Evolutionary conservation across 2,113 vertebrate genomes (phyloP).

Genomic region (Microtus ochrogaster): DNA sequence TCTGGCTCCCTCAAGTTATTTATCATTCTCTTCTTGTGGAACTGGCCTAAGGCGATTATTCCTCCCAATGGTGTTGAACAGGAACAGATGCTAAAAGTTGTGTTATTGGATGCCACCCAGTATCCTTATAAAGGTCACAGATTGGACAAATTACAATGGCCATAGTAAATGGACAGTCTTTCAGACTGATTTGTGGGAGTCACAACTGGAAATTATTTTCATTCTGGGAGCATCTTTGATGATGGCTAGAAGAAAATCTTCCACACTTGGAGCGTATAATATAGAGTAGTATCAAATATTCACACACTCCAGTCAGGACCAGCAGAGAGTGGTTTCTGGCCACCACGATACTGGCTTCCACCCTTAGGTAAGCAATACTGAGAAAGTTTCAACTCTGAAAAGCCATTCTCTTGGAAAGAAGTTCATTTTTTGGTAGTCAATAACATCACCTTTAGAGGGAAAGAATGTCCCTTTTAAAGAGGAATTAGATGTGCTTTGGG

Average conservation of each 20-base stretch:
- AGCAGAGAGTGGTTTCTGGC: slow-evolving; percentile 89
- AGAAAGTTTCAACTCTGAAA: slow-evolving; percentile 91
- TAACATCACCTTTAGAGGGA: slow-evolving; percentile 90
- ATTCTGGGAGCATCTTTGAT: slow-evolving; percentile 95
- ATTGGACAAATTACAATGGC: slow-evolving; percentile 95
- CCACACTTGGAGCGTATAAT: slow-evolving; percentile 92
- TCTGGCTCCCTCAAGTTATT: background rate
- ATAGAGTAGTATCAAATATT: slow-evolving; percentile 92
- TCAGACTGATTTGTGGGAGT: slow-evolving; percentile 92
- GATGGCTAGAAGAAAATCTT: slow-evolving; percentile 96
- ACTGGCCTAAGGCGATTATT: slow-evolving; percentile 88
- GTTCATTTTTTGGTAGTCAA: slow-evolving; percentile 94
- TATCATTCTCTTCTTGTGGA: slow-evolving; percentile 86
- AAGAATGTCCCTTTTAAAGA: slow-evolving; percentile 90
- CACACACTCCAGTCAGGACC: slow-evolving; percentile 84
- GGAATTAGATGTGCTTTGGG: slow-evolving; percentile 91
- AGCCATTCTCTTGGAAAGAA: slow-evolving; percentile 92
- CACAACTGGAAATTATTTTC: slow-evolving; percentile 94
- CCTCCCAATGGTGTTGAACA: slow-evolving; percentile 24
- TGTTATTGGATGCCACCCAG: slow-evolving; percentile 95
- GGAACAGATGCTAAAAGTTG: slow-evolving; percentile 88
- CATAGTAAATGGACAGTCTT: slow-evolving; percentile 98
- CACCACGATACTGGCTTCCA: slow-evolving; percentile 95
- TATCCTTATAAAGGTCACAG: slow-evolving; percentile 94
- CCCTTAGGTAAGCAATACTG: slow-evolving; percentile 92